Evolutionary conservation across 2,797 vertebrate genomes (phyloP).

Genomic region (Acipenser ruthenus): DNA sequence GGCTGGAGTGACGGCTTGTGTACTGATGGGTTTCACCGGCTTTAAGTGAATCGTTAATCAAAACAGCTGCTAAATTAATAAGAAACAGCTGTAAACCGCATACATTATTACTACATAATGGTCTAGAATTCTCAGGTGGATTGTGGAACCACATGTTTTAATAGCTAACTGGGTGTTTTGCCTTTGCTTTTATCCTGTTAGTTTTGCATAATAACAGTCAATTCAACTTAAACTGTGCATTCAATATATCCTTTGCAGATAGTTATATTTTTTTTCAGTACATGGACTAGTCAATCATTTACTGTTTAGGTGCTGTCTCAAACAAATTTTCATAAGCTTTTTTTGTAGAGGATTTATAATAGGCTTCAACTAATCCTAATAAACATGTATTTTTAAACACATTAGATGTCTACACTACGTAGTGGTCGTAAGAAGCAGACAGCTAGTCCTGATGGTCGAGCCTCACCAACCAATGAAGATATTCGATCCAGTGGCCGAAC

Average conservation of each 20-base stretch:
- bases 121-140: background rate
- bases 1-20: too few relatives aligned
- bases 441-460: constrained; percentile 69
- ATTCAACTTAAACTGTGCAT: background rate
- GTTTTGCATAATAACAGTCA: too few relatives aligned
- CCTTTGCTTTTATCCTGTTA: too few relatives aligned
- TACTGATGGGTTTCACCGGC: background rate
- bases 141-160: background rate
- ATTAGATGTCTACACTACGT: constrained; percentile 85
- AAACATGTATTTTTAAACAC: background rate
- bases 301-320: too few relatives aligned
- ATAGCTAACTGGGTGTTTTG: too few relatives aligned
- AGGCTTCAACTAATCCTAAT: too few relatives aligned
- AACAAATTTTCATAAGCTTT: too few relatives aligned
- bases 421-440: constrained; percentile 94
- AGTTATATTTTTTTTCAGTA: too few relatives aligned
- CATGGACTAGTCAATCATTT: too few relatives aligned
- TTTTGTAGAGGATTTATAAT: too few relatives aligned
- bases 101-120: background rate
- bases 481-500: constrained; percentile 75
- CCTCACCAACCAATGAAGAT: constrained; percentile 81
- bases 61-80: background rate
- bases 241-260: background rate
- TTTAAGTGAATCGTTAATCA: background rate
- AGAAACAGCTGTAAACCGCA: background rate